Percentiles rank a stretch among this genome's conserved stretches.
Evolutionary conservation across 2,888 invertebrate species (phyloP).

Genomic region (Pristionchus exspectatus): DNA sequence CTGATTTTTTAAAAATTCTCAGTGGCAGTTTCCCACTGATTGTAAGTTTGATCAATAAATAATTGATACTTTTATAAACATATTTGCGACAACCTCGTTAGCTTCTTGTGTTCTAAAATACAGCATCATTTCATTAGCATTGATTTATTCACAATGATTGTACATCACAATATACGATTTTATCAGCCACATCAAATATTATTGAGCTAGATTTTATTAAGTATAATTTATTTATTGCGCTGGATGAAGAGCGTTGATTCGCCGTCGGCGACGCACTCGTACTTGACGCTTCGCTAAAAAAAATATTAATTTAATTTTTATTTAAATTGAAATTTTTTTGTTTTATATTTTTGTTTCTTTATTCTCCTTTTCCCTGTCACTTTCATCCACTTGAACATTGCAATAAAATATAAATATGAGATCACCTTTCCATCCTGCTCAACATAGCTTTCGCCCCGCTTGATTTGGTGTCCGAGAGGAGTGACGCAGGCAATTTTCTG

Average conservation of each 20-base stretch:
- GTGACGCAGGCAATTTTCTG: constrained; percentile 15
- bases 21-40: too few relatives aligned
- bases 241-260: not conserved
- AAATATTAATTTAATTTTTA: too few relatives aligned
- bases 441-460: not conserved
- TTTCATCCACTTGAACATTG: not conserved
- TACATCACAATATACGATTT: too few relatives aligned
- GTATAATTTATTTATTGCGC: not conserved
- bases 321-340: not conserved
- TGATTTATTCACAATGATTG: too few relatives aligned
- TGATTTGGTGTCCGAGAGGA: not conserved
- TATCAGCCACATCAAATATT: not conserved
- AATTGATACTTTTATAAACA: too few relatives aligned
- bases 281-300: not conserved
- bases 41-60: too few relatives aligned
- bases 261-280: constrained; percentile 11
- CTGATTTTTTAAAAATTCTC: too few relatives aligned
- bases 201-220: too few relatives aligned
- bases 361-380: not conserved
- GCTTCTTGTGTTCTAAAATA: too few relatives aligned
- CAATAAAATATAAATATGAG: not conserved
- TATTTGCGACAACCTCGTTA: too few relatives aligned
- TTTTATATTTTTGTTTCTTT: not conserved
- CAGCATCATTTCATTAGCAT: too few relatives aligned
- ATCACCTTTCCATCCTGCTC: not conserved